Evolutionary conservation across 2,888 invertebrate species (phyloP).

Genomic region (Eretmocerus hayati): DNA sequence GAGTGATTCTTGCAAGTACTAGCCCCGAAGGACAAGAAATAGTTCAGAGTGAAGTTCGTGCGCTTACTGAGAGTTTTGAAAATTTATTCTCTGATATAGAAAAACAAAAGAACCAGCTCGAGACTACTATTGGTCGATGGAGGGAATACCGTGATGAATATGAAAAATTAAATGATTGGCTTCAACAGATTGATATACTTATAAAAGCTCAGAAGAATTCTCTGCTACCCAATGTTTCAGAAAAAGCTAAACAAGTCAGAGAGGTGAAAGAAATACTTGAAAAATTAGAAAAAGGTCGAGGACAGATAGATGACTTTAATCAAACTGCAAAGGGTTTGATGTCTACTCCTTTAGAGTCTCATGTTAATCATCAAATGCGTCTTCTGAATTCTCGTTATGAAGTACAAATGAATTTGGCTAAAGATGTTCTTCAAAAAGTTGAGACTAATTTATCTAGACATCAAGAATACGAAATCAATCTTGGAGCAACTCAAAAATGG

Average conservation of each 20-base stretch:
- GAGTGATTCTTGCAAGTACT: conserved; percentile 78
- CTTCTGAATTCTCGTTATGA: conserved; percentile 83
- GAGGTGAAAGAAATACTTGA: conserved; percentile 73
- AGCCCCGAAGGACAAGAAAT: conserved; percentile 71
- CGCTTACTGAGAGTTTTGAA: conserved; percentile 77
- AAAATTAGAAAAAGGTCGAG: conserved; percentile 69
- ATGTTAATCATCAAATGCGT: conserved; percentile 79
- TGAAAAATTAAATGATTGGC: conserved; percentile 84
- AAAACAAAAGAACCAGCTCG: conserved; percentile 76
- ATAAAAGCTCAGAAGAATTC: conserved; percentile 86
- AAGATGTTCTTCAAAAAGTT: conserved; percentile 84
- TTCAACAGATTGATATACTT: conserved; percentile 85
- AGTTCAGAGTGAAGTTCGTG: conserved; percentile 79
- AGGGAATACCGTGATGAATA: conserved; percentile 89
- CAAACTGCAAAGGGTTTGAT: conserved; percentile 68
- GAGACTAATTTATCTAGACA: conserved; percentile 84
- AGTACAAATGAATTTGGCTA: conserved; percentile 79
- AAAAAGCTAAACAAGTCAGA: conserved; percentile 77
- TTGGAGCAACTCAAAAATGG: conserved; percentile 73
- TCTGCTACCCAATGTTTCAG: conserved; percentile 67
- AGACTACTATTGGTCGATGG: conserved; percentile 76
- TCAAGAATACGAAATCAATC: conserved; percentile 68
- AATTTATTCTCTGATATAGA: conserved; percentile 78
- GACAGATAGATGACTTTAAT: conserved; percentile 77
- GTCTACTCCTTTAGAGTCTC: conserved; percentile 78